Evolutionary conservation across 2,888 invertebrate genomes (phyloP).

Genomic region (Baronia brevicornis): DNA sequence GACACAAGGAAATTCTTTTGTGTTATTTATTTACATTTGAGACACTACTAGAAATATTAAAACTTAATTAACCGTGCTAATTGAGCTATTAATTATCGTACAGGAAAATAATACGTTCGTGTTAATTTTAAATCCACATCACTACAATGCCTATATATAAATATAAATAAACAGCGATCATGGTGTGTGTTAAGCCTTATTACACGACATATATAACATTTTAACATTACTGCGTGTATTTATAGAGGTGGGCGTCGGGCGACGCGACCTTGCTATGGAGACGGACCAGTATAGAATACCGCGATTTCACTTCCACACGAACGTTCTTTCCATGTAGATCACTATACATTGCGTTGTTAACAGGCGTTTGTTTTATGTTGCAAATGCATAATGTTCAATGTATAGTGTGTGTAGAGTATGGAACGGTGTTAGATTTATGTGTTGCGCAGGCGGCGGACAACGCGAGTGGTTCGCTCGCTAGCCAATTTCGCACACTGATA

Average conservation of each 20-base stretch:
- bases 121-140: not conserved
- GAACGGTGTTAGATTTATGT: slow-evolving; percentile 5
- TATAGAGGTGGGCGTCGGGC: slow-evolving; percentile 62
- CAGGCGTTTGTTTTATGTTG: slow-evolving; percentile 22
- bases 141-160: slow-evolving; percentile 8
- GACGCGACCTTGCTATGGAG: slow-evolving; percentile 65
- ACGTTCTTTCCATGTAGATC: not conserved
- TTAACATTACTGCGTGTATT: slow-evolving; percentile 69
- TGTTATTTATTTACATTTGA: slow-evolving; percentile 1
- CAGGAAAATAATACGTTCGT: not conserved
- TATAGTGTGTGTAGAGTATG: slow-evolving; percentile 15
- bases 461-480: slow-evolving; percentile 51
- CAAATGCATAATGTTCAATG: slow-evolving; percentile 24
- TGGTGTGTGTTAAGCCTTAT: slow-evolving; percentile 24
- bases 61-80: not conserved
- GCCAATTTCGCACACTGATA: slow-evolving; percentile 70
- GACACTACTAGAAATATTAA: too few species aligned
- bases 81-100: not conserved
- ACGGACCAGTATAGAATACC: slow-evolving; percentile 38
- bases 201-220: slow-evolving; percentile 50
- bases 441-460: slow-evolving; percentile 37
- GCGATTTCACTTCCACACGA: slow-evolving; percentile 22
- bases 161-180: slow-evolving; percentile 10
- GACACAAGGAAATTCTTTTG: too few species aligned
- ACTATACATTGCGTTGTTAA: slow-evolving; percentile 11